Conservation (phyloP, 64 coral and sea anemone genomes). For the Trachythela sp. region DNA sequence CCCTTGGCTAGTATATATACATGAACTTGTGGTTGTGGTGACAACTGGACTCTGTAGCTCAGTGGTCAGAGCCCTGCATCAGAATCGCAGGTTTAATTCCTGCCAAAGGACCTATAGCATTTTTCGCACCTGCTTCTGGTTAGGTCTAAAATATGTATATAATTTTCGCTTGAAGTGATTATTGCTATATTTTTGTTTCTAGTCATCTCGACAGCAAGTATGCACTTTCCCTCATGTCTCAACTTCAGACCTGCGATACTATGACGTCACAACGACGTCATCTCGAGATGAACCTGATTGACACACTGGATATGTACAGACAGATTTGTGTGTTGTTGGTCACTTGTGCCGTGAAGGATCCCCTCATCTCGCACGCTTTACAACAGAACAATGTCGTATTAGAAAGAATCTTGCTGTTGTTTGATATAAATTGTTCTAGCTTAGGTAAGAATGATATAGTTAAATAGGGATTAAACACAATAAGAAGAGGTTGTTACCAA, state of each 20-base stretch:
- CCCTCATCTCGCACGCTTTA: neutral
- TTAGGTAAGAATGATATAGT: neutral
- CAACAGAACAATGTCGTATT: neutral
- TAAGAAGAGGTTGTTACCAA: too few relatives aligned
- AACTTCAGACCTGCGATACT: neutral
- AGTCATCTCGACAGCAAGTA: neutral
- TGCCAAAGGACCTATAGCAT: too few relatives aligned
- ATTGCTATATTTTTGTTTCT: too few relatives aligned
- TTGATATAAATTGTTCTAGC: neutral
- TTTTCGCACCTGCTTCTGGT: too few relatives aligned
- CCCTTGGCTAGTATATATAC: too few relatives aligned
- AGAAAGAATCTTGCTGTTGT: neutral
- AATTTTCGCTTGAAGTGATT: too few relatives aligned
- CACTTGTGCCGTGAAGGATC: neutral
- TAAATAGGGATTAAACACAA: too few relatives aligned
- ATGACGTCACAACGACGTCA: constrained; percentile 1
- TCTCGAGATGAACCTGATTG: constrained; percentile 6
- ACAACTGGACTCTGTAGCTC: too few relatives aligned
- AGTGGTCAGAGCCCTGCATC: too few relatives aligned
- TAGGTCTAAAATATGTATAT: too few relatives aligned
- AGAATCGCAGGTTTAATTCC: too few relatives aligned
- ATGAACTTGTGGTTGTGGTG: too few relatives aligned
- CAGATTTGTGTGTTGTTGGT: neutral
- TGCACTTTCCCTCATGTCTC: neutral
- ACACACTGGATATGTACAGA: neutral